Evolutionary conservation across 2,113 vertebrate species (phyloP).

Genomic region (Solenodon paradoxus): DNA sequence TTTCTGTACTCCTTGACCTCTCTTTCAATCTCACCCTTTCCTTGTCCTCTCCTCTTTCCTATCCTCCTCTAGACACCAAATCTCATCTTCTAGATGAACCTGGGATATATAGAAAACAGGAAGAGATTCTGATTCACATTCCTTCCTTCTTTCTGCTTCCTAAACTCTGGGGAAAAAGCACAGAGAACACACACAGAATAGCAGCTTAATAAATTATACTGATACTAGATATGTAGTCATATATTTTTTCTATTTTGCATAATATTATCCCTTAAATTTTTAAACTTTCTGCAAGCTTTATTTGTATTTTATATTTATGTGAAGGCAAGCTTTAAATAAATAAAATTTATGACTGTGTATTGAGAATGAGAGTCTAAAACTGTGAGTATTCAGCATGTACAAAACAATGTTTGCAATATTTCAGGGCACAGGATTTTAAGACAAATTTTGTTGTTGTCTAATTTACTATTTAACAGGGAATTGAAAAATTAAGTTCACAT

Average conservation of each 20-base stretch:
- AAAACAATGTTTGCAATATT: neutral
- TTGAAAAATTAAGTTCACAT: neutral
- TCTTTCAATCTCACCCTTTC: neutral
- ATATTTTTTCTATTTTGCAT: neutral
- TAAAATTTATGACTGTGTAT: neutral
- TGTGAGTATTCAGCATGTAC: neutral
- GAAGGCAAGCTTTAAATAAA: neutral
- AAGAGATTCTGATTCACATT: neutral
- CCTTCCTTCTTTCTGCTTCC: neutral
- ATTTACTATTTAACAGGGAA: neutral
- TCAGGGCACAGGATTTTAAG: neutral
- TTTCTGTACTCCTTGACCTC: neutral
- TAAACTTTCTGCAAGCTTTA: neutral
- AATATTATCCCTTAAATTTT: neutral
- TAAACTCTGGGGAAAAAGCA: neutral
- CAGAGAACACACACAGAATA: neutral
- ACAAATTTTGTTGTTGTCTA: neutral
- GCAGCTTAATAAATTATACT: neutral
- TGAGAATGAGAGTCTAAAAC: neutral
- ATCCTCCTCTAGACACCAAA: neutral
- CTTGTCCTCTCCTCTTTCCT: neutral
- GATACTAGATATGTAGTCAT: neutral
- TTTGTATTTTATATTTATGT: neutral
- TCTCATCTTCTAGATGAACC: neutral
- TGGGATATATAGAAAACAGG: neutral